phyloP scores from a whole-genome alignment of 2,113 vertebrate genomes.

The Aleadryas rufinucha region DNA sequence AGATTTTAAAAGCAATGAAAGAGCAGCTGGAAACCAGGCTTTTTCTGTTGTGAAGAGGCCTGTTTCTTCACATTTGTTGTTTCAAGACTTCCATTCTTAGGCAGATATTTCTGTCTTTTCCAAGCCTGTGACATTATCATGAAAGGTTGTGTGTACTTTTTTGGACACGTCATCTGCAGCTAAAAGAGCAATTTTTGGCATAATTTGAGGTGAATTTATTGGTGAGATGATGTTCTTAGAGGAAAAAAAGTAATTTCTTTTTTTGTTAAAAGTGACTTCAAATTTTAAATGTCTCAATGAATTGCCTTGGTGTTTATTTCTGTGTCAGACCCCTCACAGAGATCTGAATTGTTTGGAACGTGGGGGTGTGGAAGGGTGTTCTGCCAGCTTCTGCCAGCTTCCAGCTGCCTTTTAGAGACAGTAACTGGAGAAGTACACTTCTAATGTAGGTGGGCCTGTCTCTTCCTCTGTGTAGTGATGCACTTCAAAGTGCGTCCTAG shows the following conservation, averaged over 20 bases:
- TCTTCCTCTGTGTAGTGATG: not conserved
- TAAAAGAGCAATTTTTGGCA: not conserved
- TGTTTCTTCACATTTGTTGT: not conserved
- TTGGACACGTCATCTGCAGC: not conserved
- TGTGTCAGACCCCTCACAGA: not conserved
- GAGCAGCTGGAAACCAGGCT: not conserved
- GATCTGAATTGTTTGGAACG: not conserved
- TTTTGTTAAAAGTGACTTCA: not conserved
- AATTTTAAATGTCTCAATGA: not conserved
- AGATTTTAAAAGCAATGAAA: not conserved
- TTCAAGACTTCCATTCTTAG: slow-evolving; percentile 1
- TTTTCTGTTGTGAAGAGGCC: not conserved
- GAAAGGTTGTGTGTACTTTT: not conserved
- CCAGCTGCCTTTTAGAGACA: not conserved
- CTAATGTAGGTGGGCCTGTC: not conserved
- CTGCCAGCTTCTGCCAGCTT: not conserved
- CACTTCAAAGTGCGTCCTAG: not conserved
- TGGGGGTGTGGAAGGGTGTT: not conserved
- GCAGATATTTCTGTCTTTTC: not conserved
- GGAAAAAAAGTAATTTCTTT: not conserved
- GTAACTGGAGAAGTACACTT: not conserved
- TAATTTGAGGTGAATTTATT: not conserved
- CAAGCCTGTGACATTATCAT: not conserved
- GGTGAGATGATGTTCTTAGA: not conserved
- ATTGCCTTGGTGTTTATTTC: not conserved